These are phyloP conservation scores for Cottus gobio DNA, from an alignment of 2,113 vertebrate species.

Conservation along the genomic window DNA sequence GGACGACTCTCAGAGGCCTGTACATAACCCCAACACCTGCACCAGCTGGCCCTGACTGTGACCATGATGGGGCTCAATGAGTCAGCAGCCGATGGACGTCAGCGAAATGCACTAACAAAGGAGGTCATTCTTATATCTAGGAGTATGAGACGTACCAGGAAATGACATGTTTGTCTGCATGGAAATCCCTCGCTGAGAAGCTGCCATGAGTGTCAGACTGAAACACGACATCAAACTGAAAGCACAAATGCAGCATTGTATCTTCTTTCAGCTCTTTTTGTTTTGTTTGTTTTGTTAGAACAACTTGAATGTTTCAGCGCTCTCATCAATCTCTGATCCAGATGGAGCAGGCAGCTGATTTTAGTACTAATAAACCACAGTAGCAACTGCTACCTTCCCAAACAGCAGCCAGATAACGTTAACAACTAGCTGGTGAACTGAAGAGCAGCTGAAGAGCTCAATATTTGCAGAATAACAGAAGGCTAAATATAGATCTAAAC, in stretches of 20 bases:
- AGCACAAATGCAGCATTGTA: not conserved
- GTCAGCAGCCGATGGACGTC: conserved; percentile 33
- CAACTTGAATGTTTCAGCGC: not conserved
- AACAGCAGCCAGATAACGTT: too few relatives aligned
- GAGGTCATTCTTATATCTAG: conserved; percentile 6
- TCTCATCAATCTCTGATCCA: too few relatives aligned
- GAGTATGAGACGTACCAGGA: not conserved
- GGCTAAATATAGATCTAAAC: too few relatives aligned
- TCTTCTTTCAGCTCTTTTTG: not conserved
- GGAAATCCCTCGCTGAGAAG: conserved; percentile 4
- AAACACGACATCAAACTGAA: not conserved
- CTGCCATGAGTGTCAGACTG: conserved; percentile 4
- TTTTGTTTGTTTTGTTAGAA: not conserved
- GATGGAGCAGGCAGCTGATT: too few relatives aligned
- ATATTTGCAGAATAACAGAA: too few relatives aligned
- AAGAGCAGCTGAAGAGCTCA: too few relatives aligned
- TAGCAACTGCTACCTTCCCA: too few relatives aligned
- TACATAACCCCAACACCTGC: not conserved
- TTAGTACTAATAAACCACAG: too few relatives aligned
- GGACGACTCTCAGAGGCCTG: not conserved
- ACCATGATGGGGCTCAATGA: conserved; percentile 26
- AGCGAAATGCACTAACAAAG: conserved; percentile 8
- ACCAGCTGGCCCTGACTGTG: not conserved
- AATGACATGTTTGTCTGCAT: conserved; percentile 16
- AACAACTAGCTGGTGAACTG: too few relatives aligned